phyloP scores from a whole-genome alignment of 1,140 invertebrate genomes.

The Microplitis mediator region DNA sequence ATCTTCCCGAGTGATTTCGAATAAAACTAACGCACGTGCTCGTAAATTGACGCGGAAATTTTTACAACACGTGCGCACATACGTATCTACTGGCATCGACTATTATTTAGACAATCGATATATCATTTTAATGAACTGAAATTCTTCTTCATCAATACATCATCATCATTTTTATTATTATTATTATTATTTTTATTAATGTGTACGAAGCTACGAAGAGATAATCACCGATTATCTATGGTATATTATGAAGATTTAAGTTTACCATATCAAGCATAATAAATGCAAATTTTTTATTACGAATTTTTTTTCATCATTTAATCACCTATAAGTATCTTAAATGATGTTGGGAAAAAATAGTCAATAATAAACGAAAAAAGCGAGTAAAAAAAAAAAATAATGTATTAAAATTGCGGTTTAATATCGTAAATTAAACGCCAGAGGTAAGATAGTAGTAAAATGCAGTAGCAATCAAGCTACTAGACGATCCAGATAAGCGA shows the following conservation, averaged over 20 bases:
- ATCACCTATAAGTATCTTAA: neutral
- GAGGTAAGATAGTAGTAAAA: slow-evolving; percentile 5
- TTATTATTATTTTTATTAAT: neutral
- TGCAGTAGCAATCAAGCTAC: neutral
- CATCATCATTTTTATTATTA: neutral
- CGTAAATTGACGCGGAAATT: slow-evolving; percentile 19
- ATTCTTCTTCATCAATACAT: neutral
- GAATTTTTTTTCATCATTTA: neutral
- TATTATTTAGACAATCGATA: neutral
- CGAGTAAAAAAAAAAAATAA: neutral
- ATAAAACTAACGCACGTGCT: slow-evolving; percentile 9
- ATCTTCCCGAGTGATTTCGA: neutral
- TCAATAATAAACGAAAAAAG: neutral
- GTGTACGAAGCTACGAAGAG: neutral
- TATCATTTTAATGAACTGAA: slow-evolving; percentile 26
- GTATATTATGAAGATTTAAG: neutral
- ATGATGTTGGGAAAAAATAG: too few species aligned
- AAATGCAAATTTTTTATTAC: neutral
- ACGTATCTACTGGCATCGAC: neutral
- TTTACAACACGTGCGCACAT: neutral
- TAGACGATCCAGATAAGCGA: too few species aligned
- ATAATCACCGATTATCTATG: neutral
- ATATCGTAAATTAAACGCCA: slow-evolving; percentile 12
- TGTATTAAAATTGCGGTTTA: slow-evolving; percentile 3
- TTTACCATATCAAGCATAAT: neutral